phyloP scores from a whole-genome alignment of 2,888 invertebrate genomes.

The Toxonevra muliebris region DNA sequence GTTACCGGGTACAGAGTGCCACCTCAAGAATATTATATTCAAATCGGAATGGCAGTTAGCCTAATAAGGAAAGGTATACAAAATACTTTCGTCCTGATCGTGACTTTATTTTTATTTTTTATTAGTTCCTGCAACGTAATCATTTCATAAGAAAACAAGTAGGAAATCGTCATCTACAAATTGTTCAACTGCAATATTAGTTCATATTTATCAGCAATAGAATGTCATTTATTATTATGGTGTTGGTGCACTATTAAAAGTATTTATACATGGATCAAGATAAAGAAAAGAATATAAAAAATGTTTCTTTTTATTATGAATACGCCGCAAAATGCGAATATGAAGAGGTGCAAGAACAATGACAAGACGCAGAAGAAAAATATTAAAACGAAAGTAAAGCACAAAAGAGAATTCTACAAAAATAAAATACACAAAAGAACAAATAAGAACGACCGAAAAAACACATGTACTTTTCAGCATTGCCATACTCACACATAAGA shows the following conservation, averaged over 20 bases:
- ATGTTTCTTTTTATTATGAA: constrained; percentile 22
- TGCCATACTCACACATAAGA: too few relatives aligned
- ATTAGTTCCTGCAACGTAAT: too few relatives aligned
- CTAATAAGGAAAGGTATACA: too few relatives aligned
- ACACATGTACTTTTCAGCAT: too few relatives aligned
- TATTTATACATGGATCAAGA: not conserved
- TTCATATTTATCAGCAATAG: constrained; percentile 11
- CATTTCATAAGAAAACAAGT: too few relatives aligned
- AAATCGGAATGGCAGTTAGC: too few relatives aligned
- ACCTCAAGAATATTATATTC: too few relatives aligned
- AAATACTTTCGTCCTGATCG: too few relatives aligned
- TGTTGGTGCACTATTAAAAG: constrained; percentile 4
- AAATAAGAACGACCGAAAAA: not conserved
- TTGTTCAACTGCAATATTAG: too few relatives aligned
- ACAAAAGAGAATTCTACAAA: not conserved
- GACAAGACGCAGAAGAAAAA: constrained; percentile 3
- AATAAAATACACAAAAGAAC: not conserved
- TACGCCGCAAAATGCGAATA: not conserved
- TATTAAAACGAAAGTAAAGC: not conserved
- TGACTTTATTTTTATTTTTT: too few relatives aligned
- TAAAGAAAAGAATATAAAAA: not conserved
- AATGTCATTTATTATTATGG: not conserved
- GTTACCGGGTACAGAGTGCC: too few relatives aligned
- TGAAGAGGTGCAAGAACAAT: not conserved
- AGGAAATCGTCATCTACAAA: too few relatives aligned